These are phyloP conservation scores for Neodontobutis hainanensis DNA, from an alignment of 2,113 vertebrate species.

Conservation along the genomic window DNA sequence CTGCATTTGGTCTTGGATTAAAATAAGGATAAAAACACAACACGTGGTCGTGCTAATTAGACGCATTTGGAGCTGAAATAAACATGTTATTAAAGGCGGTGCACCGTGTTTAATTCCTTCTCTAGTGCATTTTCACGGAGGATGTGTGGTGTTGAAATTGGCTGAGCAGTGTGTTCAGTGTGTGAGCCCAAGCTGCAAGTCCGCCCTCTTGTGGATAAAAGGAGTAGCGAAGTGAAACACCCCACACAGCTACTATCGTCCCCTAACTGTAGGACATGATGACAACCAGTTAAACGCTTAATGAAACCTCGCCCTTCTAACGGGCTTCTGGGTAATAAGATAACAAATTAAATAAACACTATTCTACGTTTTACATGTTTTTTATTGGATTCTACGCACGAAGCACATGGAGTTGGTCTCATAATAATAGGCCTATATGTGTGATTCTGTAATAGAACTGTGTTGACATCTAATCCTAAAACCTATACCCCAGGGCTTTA, in stretches of 20 bases:
- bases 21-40: not conserved
- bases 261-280: conserved; percentile 54
- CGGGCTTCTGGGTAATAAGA: conserved; percentile 33
- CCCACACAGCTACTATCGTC: conserved; percentile 41
- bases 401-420: too few relatives aligned
- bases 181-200: conserved; percentile 46
- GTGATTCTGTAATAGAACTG: too few relatives aligned
- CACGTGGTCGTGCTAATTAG: not conserved
- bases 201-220: conserved; percentile 76
- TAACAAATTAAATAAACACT: conserved; percentile 16
- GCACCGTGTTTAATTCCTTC: conserved; percentile 15
- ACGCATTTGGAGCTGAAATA: conserved; percentile 1
- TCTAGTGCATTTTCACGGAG: conserved; percentile 19
- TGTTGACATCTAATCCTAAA: too few relatives aligned
- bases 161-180: conserved; percentile 26
- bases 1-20: not conserved
- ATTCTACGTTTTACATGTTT: not conserved
- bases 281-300: conserved; percentile 62
- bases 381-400: not conserved
- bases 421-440: too few relatives aligned
- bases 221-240: conserved; percentile 27
- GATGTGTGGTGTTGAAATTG: conserved; percentile 23
- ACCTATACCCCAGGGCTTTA: too few relatives aligned
- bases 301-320: conserved; percentile 56
- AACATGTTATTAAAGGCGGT: not conserved